These are phyloP conservation scores for Apaloderma vittatum DNA, from an alignment of 2,113 vertebrate genomes.

Conservation along the genomic window DNA sequence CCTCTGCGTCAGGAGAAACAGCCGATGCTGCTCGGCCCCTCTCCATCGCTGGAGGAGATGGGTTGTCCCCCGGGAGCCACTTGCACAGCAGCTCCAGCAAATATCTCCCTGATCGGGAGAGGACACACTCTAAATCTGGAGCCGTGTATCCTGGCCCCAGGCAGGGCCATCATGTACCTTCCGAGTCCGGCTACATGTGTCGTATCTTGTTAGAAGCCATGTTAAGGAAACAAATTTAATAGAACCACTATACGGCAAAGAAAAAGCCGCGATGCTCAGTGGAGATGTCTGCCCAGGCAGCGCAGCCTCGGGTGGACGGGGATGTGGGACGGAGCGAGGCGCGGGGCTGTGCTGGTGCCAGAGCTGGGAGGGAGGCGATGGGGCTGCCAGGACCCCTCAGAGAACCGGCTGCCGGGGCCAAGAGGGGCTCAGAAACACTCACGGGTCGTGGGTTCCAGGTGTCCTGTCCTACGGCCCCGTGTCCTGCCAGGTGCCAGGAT, in stretches of 20 bases:
- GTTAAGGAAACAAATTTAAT: not conserved
- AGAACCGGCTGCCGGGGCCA: fast-evolving
- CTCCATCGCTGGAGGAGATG: not conserved
- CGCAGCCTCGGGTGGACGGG: fast-evolving
- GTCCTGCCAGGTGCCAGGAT: not conserved
- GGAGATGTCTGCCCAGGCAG: not conserved
- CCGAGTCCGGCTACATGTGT: not conserved
- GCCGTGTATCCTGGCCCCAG: not conserved
- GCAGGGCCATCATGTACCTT: not conserved
- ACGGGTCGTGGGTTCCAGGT: fast-evolving
- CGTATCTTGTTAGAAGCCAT: not conserved
- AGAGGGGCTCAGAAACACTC: not conserved
- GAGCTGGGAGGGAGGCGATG: fast-evolving
- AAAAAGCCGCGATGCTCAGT: not conserved
- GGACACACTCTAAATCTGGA: not conserved
- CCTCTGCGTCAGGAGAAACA: not conserved
- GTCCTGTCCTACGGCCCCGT: fast-evolving
- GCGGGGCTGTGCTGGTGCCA: fast-evolving
- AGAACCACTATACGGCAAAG: not conserved
- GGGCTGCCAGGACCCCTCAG: not conserved
- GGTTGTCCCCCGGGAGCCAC: not conserved
- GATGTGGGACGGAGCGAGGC: fast-evolving
- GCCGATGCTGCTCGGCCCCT: not conserved
- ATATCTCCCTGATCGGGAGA: not conserved
- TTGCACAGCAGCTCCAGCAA: not conserved